phyloP scores from a whole-genome alignment of 2,888 invertebrate genomes.

The Drepanosiphum platanoidis region DNA sequence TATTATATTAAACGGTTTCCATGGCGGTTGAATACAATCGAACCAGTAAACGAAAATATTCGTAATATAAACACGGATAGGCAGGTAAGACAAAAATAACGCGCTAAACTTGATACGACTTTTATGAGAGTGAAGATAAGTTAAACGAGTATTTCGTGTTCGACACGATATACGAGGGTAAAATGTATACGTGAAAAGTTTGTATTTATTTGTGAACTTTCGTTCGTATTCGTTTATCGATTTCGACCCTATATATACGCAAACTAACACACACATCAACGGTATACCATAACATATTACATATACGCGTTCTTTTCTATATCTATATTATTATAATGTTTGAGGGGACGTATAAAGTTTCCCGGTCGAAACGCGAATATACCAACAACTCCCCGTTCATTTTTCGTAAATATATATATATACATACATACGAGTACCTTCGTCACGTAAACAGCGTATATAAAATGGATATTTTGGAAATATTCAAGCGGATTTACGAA shows the following conservation, averaged over 20 bases:
- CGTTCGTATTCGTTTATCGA: conserved; percentile 54
- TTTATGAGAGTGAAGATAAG: conserved; percentile 55
- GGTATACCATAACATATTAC: conserved; percentile 44
- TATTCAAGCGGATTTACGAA: no score
- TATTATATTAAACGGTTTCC: background rate
- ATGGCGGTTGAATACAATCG: background rate
- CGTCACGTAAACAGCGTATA: no score
- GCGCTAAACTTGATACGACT: conserved; percentile 30
- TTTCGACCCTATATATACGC: conserved; percentile 47
- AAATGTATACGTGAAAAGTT: conserved; percentile 48
- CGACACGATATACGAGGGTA: conserved; percentile 17
- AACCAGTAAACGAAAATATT: conserved; percentile 9
- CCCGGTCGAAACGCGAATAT: background rate
- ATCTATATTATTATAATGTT: conserved; percentile 49
- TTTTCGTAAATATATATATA: background rate
- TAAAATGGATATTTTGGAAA: background rate
- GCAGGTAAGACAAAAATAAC: conserved; percentile 1
- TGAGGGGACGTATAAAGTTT: conserved; percentile 53
- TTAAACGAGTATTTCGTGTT: conserved; percentile 59
- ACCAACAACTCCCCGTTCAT: background rate
- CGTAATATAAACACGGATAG: background rate
- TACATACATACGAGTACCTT: background rate
- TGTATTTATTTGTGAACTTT: conserved; percentile 62
- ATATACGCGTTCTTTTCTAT: background rate
- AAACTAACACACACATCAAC: conserved; percentile 23